Base-by-base conservation (phyloP, 2,888 invertebrate species). In the Hofmannophila pseudospretella region DNA sequence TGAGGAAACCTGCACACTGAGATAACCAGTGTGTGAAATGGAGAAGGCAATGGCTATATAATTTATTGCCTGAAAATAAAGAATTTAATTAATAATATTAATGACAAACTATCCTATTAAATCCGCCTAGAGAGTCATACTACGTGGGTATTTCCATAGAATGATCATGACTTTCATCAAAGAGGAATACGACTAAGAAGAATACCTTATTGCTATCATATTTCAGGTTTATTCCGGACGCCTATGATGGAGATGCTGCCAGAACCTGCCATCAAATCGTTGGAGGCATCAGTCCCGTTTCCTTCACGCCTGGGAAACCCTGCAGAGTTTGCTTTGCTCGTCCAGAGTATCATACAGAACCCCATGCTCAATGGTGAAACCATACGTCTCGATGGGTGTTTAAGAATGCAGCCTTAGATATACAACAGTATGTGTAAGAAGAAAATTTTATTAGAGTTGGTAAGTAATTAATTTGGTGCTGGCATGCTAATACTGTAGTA, bases 281-380 rank as follows among this genome's bases (percentile, higher is more conserved):
- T 90, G n/a, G 82, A 82, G 14, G 75, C 80, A 0, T 63, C 79
- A 0, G 67, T 90, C 1, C 89, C 89, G 0, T 90, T 89, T 55
- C 90, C 90, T 0, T 58, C 77, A 2, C 72, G 90, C 27, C 68
- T 90, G 2, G 90, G 90, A 0, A 51, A 70, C 1, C 88, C 90
- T 0, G 69, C 82, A 0, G 90, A 90, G 47, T 90, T 74, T 32
- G 90, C 89, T 0, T 61, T 76, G 1, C 65, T 90, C 1, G 89
- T 82, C 0, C 87, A 89, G 46, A 68, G 79, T 29, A 88, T 90
- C 35, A 84, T 90, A 27, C 87, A 89, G 49, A 90, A 90, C 64
- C 80, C 88, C 0, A 67, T 89, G 73, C 64, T 90, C 11, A 90
- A 90, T 36, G 90, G 89, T 1, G 90, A 90, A 56, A 88, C 88